phyloP scores from a whole-genome alignment of 2,888 invertebrate species.

The Penaeus monodon region DNA sequence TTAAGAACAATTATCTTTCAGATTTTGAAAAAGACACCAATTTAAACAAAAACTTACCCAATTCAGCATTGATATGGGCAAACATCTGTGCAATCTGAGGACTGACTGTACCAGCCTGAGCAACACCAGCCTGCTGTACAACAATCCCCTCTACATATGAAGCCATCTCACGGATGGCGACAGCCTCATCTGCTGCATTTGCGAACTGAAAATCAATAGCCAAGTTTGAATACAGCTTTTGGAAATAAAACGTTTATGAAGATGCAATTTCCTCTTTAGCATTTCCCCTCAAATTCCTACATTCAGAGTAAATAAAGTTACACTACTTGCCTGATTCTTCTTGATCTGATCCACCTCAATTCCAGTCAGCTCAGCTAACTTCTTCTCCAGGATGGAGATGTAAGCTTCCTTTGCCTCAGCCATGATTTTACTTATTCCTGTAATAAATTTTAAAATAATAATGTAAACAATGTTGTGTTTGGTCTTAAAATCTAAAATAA shows the following conservation, averaged over 20 bases:
- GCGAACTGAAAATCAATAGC: slow-evolving; percentile 49
- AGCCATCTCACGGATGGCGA: slow-evolving; percentile 62
- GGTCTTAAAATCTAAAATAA: no score
- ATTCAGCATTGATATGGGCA: slow-evolving; percentile 60
- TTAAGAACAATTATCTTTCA: no score
- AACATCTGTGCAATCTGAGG: slow-evolving; percentile 62
- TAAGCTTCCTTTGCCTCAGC: slow-evolving; percentile 57
- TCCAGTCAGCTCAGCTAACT: slow-evolving; percentile 64
- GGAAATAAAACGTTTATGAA: neutral
- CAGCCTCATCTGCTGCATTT: slow-evolving; percentile 63
- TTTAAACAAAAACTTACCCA: slow-evolving; percentile 43
- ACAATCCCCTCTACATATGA: slow-evolving; percentile 59
- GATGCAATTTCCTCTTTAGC: neutral
- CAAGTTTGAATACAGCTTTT: neutral
- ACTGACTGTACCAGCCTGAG: slow-evolving; percentile 44
- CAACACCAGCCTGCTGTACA: slow-evolving; percentile 59
- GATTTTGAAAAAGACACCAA: no score
- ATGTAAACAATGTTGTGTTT: no score
- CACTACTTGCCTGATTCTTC: slow-evolving; percentile 61
- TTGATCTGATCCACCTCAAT: slow-evolving; percentile 65
- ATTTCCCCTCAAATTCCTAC: no score
- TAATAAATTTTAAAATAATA: no score
- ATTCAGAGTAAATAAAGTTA: no score
- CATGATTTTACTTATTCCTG: slow-evolving; percentile 30
- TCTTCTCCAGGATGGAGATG: slow-evolving; percentile 63